Percentiles rank a stretch among this genome's conserved stretches.
Evolutionary conservation across 2,888 invertebrate species (phyloP).

Genomic region (Melipona beecheii): DNA sequence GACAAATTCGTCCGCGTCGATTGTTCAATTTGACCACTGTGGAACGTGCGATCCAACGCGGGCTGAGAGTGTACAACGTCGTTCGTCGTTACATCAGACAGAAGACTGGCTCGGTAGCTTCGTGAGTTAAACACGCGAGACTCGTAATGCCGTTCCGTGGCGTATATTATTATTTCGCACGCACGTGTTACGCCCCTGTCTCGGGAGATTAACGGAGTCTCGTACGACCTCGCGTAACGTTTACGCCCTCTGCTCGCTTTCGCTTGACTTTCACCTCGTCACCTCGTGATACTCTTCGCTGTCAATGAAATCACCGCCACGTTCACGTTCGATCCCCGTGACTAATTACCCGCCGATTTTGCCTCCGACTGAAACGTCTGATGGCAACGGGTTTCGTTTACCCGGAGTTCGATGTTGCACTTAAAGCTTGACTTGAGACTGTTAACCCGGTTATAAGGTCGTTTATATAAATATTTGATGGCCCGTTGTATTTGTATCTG

Average conservation of each 20-base stretch:
- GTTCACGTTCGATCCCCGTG: background rate
- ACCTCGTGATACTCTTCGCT: constrained; percentile 12
- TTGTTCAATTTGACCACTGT: too few species aligned
- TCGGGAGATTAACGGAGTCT: constrained; percentile 54
- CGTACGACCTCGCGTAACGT: constrained; percentile 55
- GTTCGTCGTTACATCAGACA: constrained; percentile 30
- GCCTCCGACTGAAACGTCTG: background rate
- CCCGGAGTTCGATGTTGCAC: background rate
- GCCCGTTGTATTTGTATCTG: background rate
- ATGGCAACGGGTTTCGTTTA: background rate
- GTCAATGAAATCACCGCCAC: constrained; percentile 11
- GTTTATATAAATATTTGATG: background rate
- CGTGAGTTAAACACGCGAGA: constrained; percentile 53
- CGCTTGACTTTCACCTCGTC: constrained; percentile 75
- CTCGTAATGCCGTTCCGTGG: constrained; percentile 36
- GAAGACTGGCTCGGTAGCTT: background rate
- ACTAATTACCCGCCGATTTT: background rate
- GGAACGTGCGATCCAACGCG: constrained; percentile 19
- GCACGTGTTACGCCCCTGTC: constrained; percentile 47
- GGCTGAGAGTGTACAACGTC: constrained; percentile 62
- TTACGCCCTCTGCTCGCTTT: constrained; percentile 60
- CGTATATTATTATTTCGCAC: constrained; percentile 51
- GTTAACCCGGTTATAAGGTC: background rate
- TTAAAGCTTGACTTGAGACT: background rate
- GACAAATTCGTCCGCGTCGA: too few species aligned